phyloP scores from a whole-genome alignment of 2,797 vertebrate species.

The Toxotes lorentzi region DNA sequence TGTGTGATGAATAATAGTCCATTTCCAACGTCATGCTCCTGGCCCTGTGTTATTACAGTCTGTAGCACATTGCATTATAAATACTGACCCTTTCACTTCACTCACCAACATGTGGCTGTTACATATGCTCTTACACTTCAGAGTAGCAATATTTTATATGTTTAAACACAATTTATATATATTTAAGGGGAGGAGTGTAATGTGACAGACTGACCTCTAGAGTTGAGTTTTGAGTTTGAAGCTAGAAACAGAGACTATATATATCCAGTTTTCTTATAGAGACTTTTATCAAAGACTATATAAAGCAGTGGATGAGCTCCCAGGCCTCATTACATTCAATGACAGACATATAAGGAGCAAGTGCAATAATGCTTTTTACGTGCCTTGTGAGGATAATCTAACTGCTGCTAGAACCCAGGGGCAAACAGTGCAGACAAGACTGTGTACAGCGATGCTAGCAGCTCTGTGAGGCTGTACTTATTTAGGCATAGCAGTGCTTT shows the following conservation, averaged over 20 bases:
- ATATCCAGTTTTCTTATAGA: background rate
- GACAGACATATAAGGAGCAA: background rate
- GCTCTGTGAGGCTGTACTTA: background rate
- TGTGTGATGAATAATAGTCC: slow-evolving; percentile 44
- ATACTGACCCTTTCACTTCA: background rate
- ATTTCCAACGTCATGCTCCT: slow-evolving; percentile 28
- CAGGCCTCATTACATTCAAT: background rate
- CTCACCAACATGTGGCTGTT: background rate
- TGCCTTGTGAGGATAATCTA: background rate
- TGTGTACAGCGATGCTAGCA: background rate
- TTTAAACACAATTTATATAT: background rate
- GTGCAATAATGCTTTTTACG: slow-evolving; percentile 6
- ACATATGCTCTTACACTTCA: background rate
- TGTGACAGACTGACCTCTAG: background rate
- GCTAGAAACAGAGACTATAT: background rate
- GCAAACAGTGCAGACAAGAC: background rate
- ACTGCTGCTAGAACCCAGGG: background rate
- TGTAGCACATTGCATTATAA: slow-evolving; percentile 10
- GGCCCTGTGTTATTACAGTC: slow-evolving; percentile 11
- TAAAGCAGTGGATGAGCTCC: background rate
- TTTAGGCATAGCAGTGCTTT: background rate
- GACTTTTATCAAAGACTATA: background rate
- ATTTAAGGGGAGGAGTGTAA: background rate
- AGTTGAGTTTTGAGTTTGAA: background rate
- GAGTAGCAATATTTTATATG: background rate